phyloP scores from a whole-genome alignment of 1,140 invertebrate genomes.

The Drosophila prosaltans region DNA sequence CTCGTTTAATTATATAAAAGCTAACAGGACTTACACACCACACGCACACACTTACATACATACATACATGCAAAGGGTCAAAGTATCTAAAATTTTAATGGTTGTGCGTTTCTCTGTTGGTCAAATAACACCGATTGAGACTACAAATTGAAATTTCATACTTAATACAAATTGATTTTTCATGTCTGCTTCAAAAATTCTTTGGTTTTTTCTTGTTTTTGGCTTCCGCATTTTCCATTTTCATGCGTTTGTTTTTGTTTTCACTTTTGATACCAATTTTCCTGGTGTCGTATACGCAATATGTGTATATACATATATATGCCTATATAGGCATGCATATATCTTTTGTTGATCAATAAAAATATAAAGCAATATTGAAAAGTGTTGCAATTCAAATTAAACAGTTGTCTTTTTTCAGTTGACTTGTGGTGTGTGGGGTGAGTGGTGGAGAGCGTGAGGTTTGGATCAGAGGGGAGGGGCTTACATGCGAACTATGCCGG shows the following conservation, averaged over 20 bases:
- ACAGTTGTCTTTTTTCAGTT: conserved; percentile 60
- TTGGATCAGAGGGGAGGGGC: conserved; percentile 4
- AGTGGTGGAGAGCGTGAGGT: no score
- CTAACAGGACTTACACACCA: conserved; percentile 35
- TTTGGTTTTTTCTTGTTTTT: conserved; percentile 28
- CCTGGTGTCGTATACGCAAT: conserved; percentile 52
- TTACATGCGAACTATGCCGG: conserved; percentile 6
- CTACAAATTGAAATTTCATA: conserved; percentile 73
- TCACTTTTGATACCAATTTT: conserved; percentile 45
- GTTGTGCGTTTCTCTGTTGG: conserved; percentile 27
- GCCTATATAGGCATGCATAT: background rate
- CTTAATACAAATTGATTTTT: conserved; percentile 78
- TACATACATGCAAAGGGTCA: conserved; percentile 26
- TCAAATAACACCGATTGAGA: conserved; percentile 30
- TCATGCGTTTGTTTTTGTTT: conserved; percentile 27
- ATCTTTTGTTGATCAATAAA: background rate
- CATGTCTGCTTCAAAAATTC: background rate
- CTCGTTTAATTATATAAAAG: conserved; percentile 62
- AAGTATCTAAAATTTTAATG: conserved; percentile 51
- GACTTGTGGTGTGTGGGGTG: background rate
- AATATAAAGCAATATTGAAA: conserved; percentile 24
- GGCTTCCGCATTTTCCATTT: conserved; percentile 21
- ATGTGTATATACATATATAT: conserved; percentile 4
- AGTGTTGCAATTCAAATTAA: conserved; percentile 73
- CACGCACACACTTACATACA: conserved; percentile 14